phyloP scores from a whole-genome alignment of 2,888 invertebrate species.

The Palloptera scutellata region DNA sequence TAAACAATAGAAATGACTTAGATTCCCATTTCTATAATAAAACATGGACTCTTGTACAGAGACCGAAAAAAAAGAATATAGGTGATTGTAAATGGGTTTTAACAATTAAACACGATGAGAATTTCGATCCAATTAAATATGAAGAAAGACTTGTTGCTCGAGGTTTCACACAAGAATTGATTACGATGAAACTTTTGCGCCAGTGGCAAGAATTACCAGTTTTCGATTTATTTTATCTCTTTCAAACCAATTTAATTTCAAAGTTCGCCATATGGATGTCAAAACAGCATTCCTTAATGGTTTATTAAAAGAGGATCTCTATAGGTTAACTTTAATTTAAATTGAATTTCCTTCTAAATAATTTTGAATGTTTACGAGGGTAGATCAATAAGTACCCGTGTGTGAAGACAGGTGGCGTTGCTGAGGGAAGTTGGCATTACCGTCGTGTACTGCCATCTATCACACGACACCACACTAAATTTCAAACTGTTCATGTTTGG shows the following conservation, averaged over 20 bases:
- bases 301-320: conserved; percentile 38
- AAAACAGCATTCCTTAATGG: conserved; percentile 36
- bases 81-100: too few species aligned
- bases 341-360: too few species aligned
- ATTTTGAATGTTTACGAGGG: too few species aligned
- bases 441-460: too few species aligned
- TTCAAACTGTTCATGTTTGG: too few species aligned
- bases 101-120: conserved; percentile 25
- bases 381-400: too few species aligned
- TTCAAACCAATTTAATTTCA: conserved; percentile 35
- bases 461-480: too few species aligned
- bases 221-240: conserved; percentile 33
- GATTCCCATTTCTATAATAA: conserved; percentile 40
- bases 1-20: conserved; percentile 36
- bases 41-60: conserved; percentile 39
- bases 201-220: conserved; percentile 22
- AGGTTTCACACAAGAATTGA: conserved; percentile 29
- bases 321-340: conserved; percentile 36
- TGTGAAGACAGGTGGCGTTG: too few species aligned
- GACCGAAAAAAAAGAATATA: conserved; percentile 39
- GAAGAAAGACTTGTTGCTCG: conserved; percentile 24
- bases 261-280: conserved; percentile 39
- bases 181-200: conserved; percentile 36
- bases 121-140: conserved; percentile 20
- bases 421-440: too few species aligned